phyloP scores from a whole-genome alignment of 1,140 invertebrate species.

The Drosophila simulans region DNA sequence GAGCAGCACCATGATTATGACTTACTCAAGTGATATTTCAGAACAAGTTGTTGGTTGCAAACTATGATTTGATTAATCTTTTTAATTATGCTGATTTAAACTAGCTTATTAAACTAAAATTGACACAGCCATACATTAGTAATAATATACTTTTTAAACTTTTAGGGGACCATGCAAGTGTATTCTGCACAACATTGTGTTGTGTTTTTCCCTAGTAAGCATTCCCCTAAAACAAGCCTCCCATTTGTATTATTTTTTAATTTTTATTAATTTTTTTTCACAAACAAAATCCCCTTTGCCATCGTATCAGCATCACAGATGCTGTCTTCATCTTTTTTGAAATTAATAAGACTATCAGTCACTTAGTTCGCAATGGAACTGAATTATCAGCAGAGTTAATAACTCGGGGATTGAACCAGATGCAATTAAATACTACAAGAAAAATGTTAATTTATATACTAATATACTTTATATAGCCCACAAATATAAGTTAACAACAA shows the following conservation, averaged over 20 bases:
- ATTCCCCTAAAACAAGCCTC: background rate
- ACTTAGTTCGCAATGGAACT: background rate
- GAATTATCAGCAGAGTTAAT: background rate
- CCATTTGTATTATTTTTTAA: background rate
- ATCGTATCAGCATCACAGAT: constrained; percentile 9
- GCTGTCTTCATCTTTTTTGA: background rate
- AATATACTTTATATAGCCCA: background rate
- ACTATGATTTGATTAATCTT: background rate
- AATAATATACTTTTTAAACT: too few species aligned
- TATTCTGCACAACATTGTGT: too few species aligned
- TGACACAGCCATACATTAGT: too few species aligned
- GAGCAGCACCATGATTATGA: background rate
- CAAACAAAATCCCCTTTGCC: constrained; percentile 28
- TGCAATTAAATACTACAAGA: too few species aligned
- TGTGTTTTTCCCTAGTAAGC: background rate
- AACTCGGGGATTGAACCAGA: background rate
- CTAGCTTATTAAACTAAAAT: too few species aligned
- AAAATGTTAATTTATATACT: too few species aligned
- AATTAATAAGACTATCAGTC: constrained; percentile 33
- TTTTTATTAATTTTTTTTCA: background rate
- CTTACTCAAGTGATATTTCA: background rate
- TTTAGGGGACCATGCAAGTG: too few species aligned
- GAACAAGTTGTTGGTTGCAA: background rate
- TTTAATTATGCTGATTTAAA: too few species aligned
- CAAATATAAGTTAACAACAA: too few species aligned